These are phyloP conservation scores for Leontopithecus rosalia DNA, from an alignment of 2,797 vertebrate species.

Conservation along the genomic window DNA sequence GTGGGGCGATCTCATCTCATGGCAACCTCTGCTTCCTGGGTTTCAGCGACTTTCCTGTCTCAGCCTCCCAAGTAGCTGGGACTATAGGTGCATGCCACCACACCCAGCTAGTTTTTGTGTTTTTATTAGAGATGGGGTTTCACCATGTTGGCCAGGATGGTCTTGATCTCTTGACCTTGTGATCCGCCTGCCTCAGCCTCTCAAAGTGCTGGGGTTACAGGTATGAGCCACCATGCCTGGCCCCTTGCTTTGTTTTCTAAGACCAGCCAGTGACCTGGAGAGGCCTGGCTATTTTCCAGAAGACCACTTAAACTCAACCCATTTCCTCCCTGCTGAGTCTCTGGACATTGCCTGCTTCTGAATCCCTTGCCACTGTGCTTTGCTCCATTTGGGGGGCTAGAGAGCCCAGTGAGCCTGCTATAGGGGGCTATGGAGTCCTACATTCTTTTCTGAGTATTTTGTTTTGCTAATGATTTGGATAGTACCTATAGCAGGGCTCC, in stretches of 20 bases:
- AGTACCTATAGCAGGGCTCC: background rate
- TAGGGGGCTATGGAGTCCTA: background rate
- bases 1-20: no score
- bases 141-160: no score
- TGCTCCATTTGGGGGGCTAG: background rate
- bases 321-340: background rate
- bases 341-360: background rate
- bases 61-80: no score
- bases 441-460: background rate
- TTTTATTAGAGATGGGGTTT: no score
- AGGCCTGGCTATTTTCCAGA: background rate
- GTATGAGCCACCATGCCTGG: no score
- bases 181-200: no score
- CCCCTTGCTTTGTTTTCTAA: background rate
- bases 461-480: background rate
- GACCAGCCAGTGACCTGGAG: background rate
- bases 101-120: no score
- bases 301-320: background rate
- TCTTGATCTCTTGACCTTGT: no score
- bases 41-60: no score
- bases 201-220: no score
- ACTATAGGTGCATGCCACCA: no score
- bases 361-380: background rate
- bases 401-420: background rate
- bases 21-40: no score